Base-by-base conservation (phyloP, 2,888 invertebrate species). In the Erynnis tages region DNA sequence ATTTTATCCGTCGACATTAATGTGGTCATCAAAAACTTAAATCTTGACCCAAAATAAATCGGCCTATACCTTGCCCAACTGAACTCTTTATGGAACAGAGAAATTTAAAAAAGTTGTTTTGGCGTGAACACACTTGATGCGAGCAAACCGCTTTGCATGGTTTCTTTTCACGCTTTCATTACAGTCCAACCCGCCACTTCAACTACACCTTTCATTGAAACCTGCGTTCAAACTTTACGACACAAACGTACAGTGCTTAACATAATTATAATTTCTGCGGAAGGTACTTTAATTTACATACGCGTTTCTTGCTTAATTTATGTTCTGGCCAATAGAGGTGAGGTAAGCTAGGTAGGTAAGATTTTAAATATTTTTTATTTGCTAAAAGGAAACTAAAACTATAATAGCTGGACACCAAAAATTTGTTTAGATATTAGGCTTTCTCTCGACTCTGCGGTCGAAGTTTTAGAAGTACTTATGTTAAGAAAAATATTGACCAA, bases 201-300 rank as follows among this genome's bases (percentile, higher is more conserved):
- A 49, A 23, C 37, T 40, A 44, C 29, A 43, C 37, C 50, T 43
- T 50, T 43, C 34, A 50, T 27, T 50, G 50, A 50, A 37, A 44
- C 43, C 50, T 43, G 50, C 50, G 35, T n/a, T n/a, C n/a, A n/a
- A n/a, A 43, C 27, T 41, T 41, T 43, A 37, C 19, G 25, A 43
- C 13, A 21, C 32, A 34, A 35, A 34, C 35, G 43, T 50, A n/a
- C 14, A 14, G 34, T 19, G 21, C n/a, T n/a, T n/a, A n/a, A n/a
- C 10, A 29, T 29, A 43, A 29, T 50, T 50, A 50, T 50, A 29
- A 50, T 49, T 49, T 27, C 41, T 27, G 16, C 29, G 27, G 13
- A 25, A 27, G 32, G 11, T 34, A 40, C 41, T 37, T 46, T 21
- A 47, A 48, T 27, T 10, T 46, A 38, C 14, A 47, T 21, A 2